phyloP scores from a whole-genome alignment of 2,113 vertebrate genomes.

The Epinephelus cyanopodus region DNA sequence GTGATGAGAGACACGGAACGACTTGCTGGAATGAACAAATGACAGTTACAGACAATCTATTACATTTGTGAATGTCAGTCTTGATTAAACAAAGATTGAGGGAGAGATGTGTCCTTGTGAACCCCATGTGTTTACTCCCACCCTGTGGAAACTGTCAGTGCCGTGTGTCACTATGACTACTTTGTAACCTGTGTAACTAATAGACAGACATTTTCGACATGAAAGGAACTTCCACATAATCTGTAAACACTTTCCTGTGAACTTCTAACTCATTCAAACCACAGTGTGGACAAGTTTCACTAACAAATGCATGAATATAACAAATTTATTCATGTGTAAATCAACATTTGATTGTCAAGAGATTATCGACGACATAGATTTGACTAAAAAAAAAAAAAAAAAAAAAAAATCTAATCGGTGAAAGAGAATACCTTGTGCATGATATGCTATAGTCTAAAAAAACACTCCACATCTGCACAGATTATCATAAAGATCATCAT shows the following conservation, averaged over 20 bases:
- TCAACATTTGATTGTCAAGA: background rate
- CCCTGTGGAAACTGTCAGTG: constrained; percentile 17
- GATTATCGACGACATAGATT: too few species aligned
- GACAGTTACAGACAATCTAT: constrained; percentile 29
- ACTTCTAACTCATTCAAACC: background rate
- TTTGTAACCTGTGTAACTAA: background rate
- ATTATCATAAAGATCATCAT: background rate
- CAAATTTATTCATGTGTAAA: background rate
- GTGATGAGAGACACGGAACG: constrained; percentile 22
- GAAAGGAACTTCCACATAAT: background rate
- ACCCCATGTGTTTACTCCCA: constrained; percentile 5
- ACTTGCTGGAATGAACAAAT: constrained; percentile 38
- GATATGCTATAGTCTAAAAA: too few species aligned
- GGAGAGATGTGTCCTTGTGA: background rate
- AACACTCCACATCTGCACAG: background rate
- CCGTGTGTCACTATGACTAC: background rate
- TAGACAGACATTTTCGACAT: constrained; percentile 6
- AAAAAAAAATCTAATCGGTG: background rate
- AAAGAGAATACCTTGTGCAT: background rate
- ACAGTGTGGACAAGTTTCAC: background rate
- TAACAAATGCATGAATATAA: background rate
- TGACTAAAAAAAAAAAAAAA: background rate
- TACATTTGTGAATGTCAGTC: constrained; percentile 36
- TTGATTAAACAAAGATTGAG: background rate
- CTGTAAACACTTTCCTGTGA: background rate